phyloP scores from a whole-genome alignment of 2,888 invertebrate genomes.

The Drosophila niveifrons region DNA sequence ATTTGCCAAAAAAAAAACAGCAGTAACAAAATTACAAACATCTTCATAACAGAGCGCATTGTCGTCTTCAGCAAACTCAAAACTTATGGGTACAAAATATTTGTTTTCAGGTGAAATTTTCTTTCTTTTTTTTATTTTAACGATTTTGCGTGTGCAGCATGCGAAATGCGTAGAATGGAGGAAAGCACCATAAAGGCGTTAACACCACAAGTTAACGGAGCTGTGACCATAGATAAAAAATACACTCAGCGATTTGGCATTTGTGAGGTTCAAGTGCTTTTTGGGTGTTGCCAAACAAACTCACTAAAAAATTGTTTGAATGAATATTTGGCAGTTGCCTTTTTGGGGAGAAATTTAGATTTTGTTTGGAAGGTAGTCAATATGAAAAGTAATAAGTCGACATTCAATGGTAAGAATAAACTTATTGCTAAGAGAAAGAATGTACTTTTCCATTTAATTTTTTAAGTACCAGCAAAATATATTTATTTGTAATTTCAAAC shows the following conservation, averaged over 20 bases:
- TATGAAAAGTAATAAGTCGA: no score
- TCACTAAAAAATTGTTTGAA: slow-evolving; percentile 30
- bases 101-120: slow-evolving; percentile 70
- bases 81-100: slow-evolving; percentile 51
- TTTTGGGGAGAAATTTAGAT: slow-evolving; percentile 12
- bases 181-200: slow-evolving; percentile 62
- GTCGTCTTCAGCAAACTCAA: slow-evolving; percentile 40
- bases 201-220: slow-evolving; percentile 65
- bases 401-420: no score
- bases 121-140: slow-evolving; percentile 35
- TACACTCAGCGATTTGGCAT: slow-evolving; percentile 24
- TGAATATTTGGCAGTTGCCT: slow-evolving; percentile 36
- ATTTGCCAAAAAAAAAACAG: slow-evolving; percentile 63
- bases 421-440: no score
- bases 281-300: slow-evolving; percentile 38
- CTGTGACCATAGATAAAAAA: slow-evolving; percentile 47
- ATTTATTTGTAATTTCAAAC: slow-evolving; percentile 6
- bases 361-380: neutral
- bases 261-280: slow-evolving; percentile 26
- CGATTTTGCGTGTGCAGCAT: slow-evolving; percentile 71
- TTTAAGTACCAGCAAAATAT: neutral
- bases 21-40: slow-evolving; percentile 17
- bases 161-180: slow-evolving; percentile 72
- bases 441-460: no score
- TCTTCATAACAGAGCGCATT: slow-evolving; percentile 10